Conservation (phyloP, 2,113 vertebrate genomes). For the Leucopternis melanops region DNA sequence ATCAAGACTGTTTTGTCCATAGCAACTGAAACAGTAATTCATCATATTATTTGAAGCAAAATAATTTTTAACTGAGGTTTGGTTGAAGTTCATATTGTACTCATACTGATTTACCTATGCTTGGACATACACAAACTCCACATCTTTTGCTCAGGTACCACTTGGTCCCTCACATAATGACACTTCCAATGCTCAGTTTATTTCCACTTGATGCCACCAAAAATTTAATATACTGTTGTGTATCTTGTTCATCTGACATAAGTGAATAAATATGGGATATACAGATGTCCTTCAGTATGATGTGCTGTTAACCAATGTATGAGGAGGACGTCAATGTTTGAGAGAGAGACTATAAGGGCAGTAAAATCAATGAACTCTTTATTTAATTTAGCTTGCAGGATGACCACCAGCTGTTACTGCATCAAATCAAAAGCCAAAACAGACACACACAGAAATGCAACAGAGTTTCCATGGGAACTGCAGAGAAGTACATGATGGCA, state of each 20-base stretch:
- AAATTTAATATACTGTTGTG: not conserved
- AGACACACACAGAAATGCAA: not conserved
- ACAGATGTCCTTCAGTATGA: not conserved
- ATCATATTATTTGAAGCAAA: not conserved
- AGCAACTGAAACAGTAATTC: not conserved
- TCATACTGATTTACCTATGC: not conserved
- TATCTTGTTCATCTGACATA: not conserved
- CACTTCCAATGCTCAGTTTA: not conserved
- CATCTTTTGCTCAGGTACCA: not conserved
- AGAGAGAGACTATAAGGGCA: not conserved
- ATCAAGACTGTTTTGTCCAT: not conserved
- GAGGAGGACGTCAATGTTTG: not conserved
- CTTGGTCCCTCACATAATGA: not conserved
- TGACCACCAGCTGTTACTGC: conserved; percentile 28
- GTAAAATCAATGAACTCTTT: conserved; percentile 41
- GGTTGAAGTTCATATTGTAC: not conserved
- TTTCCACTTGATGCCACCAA: not conserved
- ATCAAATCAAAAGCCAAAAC: conserved; percentile 32
- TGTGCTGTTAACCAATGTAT: not conserved
- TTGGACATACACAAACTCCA: not conserved
- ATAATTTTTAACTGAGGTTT: not conserved
- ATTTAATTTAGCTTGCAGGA: conserved; percentile 46
- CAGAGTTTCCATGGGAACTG: conserved; percentile 26
- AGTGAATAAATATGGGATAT: not conserved
- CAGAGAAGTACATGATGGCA: not conserved